phyloP scores from a whole-genome alignment of 2,113 vertebrate species.

The Candoia aspera region DNA sequence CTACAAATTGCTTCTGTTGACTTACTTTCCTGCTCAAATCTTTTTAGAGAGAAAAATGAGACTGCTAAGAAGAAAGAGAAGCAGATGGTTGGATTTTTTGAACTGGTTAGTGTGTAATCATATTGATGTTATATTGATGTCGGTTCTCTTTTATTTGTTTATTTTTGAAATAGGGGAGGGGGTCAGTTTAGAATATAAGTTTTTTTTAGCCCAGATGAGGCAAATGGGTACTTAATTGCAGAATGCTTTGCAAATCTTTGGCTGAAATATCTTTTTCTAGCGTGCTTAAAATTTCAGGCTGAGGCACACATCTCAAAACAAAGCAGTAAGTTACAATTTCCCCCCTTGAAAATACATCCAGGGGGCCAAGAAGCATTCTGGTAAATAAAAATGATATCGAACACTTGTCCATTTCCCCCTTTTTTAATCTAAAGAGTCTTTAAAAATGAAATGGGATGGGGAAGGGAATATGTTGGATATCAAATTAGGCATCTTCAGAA shows the following conservation, averaged over 20 bases:
- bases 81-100: slow-evolving; percentile 54
- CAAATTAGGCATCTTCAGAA: not conserved
- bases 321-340: not conserved
- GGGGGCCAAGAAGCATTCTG: not conserved
- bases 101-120: slow-evolving; percentile 63
- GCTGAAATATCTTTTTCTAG: not conserved
- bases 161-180: not conserved
- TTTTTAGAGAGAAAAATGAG: slow-evolving; percentile 56
- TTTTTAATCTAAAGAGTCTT: not conserved
- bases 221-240: not conserved
- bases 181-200: not conserved
- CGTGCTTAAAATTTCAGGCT: not conserved
- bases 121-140: slow-evolving; percentile 1
- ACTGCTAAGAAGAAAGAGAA: slow-evolving; percentile 29
- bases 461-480: not conserved
- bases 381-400: not conserved
- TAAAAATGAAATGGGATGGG: not conserved
- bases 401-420: not conserved
- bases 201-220: not conserved
- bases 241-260: not conserved
- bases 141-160: not conserved
- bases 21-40: slow-evolving; percentile 3
- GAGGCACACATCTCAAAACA: not conserved
- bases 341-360: not conserved
- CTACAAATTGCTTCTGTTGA: not conserved